These are phyloP conservation scores for Drosophila tripunctata DNA, from an alignment of 2,888 invertebrate species.

Conservation along the genomic window DNA sequence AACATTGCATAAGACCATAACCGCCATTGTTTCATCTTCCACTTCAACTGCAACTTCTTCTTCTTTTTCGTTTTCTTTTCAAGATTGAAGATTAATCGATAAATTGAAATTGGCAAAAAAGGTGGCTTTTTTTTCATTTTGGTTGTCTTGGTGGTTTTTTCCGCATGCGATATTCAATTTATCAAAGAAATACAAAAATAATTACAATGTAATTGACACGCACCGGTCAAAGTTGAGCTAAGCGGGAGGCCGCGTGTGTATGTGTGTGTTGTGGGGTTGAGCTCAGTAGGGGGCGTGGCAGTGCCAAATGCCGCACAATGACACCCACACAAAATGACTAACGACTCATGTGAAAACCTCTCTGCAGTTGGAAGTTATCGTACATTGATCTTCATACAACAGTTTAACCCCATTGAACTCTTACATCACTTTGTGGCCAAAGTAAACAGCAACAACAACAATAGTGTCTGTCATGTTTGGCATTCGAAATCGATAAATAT, in stretches of 20 bases:
- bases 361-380: slow-evolving; percentile 46
- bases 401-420: slow-evolving; percentile 75
- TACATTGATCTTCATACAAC: slow-evolving; percentile 77
- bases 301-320: slow-evolving; percentile 58
- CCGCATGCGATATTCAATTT: slow-evolving; percentile 68
- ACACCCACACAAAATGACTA: slow-evolving; percentile 64
- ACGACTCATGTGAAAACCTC: slow-evolving; percentile 6
- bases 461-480: slow-evolving; percentile 54
- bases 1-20: slow-evolving; percentile 66
- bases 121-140: background rate
- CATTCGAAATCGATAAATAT: slow-evolving; percentile 73
- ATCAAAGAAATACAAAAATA: slow-evolving; percentile 67
- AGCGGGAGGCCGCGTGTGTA: too few relatives aligned
- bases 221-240: slow-evolving; percentile 52
- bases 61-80: background rate
- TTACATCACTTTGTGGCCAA: slow-evolving; percentile 63
- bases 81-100: slow-evolving; percentile 54
- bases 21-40: slow-evolving; percentile 21
- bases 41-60: background rate
- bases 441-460: slow-evolving; percentile 25
- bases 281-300: slow-evolving; percentile 48
- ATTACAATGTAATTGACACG: slow-evolving; percentile 77
- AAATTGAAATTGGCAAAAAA: slow-evolving; percentile 37
- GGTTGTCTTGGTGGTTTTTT: slow-evolving; percentile 27
- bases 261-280: background rate